Percentiles rank a stretch among this genome's conserved stretches.
phyloP scores from a whole-genome alignment of 1,140 invertebrate species.

The Paralvinella palmiformis region DNA sequence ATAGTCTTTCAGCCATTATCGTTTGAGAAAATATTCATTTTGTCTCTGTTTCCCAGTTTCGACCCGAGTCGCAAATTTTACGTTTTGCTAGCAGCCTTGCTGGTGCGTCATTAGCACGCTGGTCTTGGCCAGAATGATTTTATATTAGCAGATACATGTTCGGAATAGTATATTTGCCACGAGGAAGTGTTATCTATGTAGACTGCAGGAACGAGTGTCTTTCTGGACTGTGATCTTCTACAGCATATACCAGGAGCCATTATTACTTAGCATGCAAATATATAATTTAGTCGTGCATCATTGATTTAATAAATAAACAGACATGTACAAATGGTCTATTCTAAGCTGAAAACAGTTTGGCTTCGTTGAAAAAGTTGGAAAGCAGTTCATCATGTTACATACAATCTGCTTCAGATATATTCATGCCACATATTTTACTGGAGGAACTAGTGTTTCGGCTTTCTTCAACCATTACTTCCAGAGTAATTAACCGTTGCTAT shows the following conservation, averaged over 20 bases:
- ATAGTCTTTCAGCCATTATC: not conserved
- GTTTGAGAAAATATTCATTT: not conserved
- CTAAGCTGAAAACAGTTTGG: too few species aligned
- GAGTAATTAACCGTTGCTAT: too few species aligned
- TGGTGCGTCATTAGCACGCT: not conserved
- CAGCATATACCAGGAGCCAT: constrained; percentile 1
- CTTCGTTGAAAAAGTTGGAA: too few species aligned
- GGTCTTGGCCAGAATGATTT: not conserved
- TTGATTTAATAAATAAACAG: too few species aligned
- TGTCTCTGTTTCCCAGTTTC: constrained; percentile 1
- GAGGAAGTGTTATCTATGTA: not conserved
- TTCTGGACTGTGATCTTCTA: constrained; percentile 6
- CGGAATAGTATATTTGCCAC: not conserved
- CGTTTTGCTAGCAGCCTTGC: not conserved
- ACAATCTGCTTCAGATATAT: too few species aligned
- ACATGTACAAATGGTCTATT: too few species aligned
- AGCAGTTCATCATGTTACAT: too few species aligned
- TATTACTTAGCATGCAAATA: constrained; percentile 1
- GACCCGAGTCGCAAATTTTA: not conserved
- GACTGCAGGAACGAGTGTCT: not conserved
- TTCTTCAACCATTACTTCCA: too few species aligned
- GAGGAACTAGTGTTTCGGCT: too few species aligned
- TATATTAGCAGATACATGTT: constrained; percentile 1
- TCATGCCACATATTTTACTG: too few species aligned
- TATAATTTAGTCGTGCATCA: too few species aligned